Evolutionary conservation across 2,797 vertebrate species (phyloP).

Genomic region (Prionace glauca): DNA sequence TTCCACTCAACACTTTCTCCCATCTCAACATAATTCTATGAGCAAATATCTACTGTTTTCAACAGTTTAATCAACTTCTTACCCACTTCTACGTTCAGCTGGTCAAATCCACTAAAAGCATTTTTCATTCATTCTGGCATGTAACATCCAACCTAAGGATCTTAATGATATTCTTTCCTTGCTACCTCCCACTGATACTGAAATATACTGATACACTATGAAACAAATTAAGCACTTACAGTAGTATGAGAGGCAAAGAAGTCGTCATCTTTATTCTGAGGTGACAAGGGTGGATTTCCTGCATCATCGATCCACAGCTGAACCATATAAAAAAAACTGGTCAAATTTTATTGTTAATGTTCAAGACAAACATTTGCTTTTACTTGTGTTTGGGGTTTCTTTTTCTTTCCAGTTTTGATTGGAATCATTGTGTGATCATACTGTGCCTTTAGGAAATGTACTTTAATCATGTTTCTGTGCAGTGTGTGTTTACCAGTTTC

Average conservation of each 20-base stretch:
- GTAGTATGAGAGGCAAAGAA: constrained; percentile 79
- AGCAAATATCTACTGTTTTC: neutral
- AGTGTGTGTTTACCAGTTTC: no score
- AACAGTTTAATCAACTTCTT: neutral
- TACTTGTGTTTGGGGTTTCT: neutral
- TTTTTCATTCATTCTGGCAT: neutral
- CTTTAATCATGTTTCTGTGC: no score
- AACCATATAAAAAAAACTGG: constrained; percentile 2
- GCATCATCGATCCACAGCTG: constrained; percentile 84
- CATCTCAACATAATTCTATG: neutral
- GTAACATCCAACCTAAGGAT: neutral
- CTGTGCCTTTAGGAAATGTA: no score
- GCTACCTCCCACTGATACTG: neutral
- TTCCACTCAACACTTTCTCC: neutral
- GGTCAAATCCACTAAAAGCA: neutral
- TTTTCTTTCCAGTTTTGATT: neutral
- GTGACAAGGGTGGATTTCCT: constrained; percentile 53
- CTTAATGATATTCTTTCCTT: neutral
- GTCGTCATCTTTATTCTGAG: constrained; percentile 75
- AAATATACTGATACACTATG: neutral
- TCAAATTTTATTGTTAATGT: neutral
- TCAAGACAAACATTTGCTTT: neutral
- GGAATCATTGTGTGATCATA: no score
- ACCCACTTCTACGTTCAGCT: neutral
- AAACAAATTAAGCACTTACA: constrained; percentile 45